Evolutionary conservation across 2,797 vertebrate species (phyloP).

Genomic region (Lutjanus campechanus): DNA sequence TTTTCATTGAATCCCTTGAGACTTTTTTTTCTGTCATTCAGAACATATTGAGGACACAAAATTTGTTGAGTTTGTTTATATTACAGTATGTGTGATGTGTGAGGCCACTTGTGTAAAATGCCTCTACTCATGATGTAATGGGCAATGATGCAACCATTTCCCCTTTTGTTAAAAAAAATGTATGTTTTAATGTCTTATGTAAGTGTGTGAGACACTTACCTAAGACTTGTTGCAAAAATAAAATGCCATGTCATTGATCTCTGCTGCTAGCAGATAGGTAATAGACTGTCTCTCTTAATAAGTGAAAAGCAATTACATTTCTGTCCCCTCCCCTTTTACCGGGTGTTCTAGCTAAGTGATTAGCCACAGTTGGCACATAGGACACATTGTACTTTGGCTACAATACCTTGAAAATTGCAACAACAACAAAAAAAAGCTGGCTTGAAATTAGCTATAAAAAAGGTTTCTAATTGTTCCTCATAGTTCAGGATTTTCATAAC

Average conservation of each 20-base stretch:
- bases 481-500: not conserved
- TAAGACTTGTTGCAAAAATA: not conserved
- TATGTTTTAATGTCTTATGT: not conserved
- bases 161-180: not conserved
- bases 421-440: too few species aligned
- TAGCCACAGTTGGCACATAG: not conserved
- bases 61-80: too few species aligned
- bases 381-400: not conserved
- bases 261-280: conserved; percentile 3
- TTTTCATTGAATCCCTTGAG: too few species aligned
- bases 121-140: too few species aligned
- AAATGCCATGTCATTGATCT: conserved; percentile 17
- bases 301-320: not conserved
- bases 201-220: not conserved
- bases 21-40: too few species aligned
- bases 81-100: too few species aligned
- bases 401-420: not conserved
- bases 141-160: not conserved
- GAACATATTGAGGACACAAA: too few species aligned
- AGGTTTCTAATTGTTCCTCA: not conserved
- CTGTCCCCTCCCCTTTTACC: not conserved
- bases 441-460: not conserved
- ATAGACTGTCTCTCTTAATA: conserved; percentile 3
- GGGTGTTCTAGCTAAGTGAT: not conserved
- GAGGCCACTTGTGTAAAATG: too few species aligned